These are phyloP conservation scores for Xestoiulus laeticollis DNA, from an alignment of 2,888 invertebrate genomes.

Conservation along the genomic window DNA sequence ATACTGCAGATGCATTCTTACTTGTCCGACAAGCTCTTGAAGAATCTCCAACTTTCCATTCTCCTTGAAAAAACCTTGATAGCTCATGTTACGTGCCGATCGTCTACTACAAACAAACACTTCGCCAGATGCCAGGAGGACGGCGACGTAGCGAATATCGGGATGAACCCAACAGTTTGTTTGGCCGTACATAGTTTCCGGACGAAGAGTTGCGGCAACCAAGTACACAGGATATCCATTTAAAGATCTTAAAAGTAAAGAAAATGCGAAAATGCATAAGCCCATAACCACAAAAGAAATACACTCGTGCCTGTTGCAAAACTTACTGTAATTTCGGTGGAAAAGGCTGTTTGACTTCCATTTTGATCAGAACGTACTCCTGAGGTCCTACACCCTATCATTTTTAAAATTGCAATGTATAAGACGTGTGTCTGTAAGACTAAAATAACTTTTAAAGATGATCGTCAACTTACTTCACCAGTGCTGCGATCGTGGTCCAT, in stretches of 20 bases:
- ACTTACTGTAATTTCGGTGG: constrained; percentile 70
- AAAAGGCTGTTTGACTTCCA: constrained; percentile 80
- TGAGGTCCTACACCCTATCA: constrained; percentile 89
- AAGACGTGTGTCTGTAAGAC: not conserved
- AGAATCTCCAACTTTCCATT: constrained; percentile 82
- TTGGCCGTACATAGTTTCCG: constrained; percentile 99
- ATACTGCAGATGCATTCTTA: constrained; percentile 52
- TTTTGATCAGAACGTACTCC: constrained; percentile 96
- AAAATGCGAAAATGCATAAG: not conserved
- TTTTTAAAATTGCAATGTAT: not conserved
- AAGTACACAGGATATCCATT: constrained; percentile 75
- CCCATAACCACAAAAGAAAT: not conserved
- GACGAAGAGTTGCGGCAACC: constrained; percentile 96
- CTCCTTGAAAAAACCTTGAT: constrained; percentile 85
- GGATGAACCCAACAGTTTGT: constrained; percentile 99
- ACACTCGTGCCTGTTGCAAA: not conserved
- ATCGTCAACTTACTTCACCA: constrained; percentile 74
- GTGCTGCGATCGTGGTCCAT: constrained; percentile 98
- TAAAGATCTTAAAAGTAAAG: constrained; percentile 66
- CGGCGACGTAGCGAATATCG: constrained; percentile 91
- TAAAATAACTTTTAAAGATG: not conserved
- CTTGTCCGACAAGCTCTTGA: constrained; percentile 65
- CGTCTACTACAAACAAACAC: constrained; percentile 87
- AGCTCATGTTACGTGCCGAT: constrained; percentile 94
- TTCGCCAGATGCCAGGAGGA: constrained; percentile 76